Evolutionary conservation across 2,113 vertebrate genomes (phyloP), one percentile per base, ranked within the genome.

Genomic region (Myotis yumanensis): DNA sequence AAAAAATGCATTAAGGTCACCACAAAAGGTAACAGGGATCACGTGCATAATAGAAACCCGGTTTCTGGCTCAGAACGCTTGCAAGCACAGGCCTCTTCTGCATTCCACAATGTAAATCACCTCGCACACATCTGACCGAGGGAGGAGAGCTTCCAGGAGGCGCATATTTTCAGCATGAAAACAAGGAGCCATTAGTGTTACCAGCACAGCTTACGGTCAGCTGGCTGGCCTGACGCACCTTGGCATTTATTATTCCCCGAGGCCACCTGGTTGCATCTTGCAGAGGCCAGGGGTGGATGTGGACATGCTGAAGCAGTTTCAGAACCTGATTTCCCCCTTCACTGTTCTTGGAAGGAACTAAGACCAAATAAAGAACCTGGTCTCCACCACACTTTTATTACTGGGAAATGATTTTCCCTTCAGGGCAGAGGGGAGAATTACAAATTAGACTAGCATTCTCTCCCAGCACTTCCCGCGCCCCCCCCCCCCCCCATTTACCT

Each of bases 111-210:
- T 57, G 43, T 51, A 92, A 93, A 92, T 69, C 92, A 40, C 80
- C 85, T 92, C 32, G 15, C 14, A 62, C 40, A 85, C 77, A 51
- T 86, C 59, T 95, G 95, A 97, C 81, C 81, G 25, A 43, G 66
- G 77, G 8, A 57, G 62, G 43, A 48, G 8, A 59, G 89, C 66
- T 94, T 92, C 90, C 95, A 79, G 72, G 91, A 90, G 91, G 75
- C 16, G 23, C 87, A 91, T 96, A 95, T 77, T 96, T 96, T 93
- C 69, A 81, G 89, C 89, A 93, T 95, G 93, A 96, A 97, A 95
- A 79, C 77, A 92, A 89, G 66, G 46, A 93, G 51, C 57, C 72
- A 48, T 83, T 40, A 64, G 71, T n/a, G 57, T 86, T 95, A 32
- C 5, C 51, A 93, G 76, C 69, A 86, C 64, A 66, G 66, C 14